These are phyloP conservation scores for Lysandra bellargus DNA, from an alignment of 2,888 invertebrate genomes.

Conservation along the genomic window DNA sequence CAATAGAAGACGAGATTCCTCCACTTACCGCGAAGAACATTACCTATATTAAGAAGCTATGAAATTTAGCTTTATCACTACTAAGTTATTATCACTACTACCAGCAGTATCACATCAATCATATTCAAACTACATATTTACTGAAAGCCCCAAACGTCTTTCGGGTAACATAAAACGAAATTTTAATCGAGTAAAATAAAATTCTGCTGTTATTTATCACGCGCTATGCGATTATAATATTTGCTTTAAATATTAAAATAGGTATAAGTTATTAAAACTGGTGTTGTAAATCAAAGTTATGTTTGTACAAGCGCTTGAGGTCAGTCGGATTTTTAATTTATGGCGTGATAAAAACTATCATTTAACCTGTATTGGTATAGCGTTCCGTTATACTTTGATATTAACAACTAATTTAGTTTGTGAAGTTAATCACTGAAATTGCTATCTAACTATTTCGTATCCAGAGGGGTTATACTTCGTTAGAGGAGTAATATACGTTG, in stretches of 20 bases:
- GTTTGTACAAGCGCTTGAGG: conserved; percentile 25
- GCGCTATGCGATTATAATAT: conserved; percentile 4
- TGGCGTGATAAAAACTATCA: conserved; percentile 22
- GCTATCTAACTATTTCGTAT: background rate
- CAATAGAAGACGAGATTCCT: too few species aligned
- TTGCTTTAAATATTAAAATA: conserved; percentile 31
- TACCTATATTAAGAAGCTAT: too few species aligned
- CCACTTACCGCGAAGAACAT: too few species aligned
- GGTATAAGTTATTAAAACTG: conserved; percentile 24
- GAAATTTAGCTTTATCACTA: too few species aligned
- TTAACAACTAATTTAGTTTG: conserved; percentile 4
- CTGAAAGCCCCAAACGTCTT: background rate
- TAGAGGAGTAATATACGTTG: too few species aligned
- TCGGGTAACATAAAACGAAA: background rate
- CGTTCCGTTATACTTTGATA: conserved; percentile 19
- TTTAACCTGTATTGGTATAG: conserved; percentile 12
- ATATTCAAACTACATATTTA: conserved; percentile 6
- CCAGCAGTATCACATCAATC: background rate
- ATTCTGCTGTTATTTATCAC: conserved; percentile 20
- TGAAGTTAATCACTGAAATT: background rate
- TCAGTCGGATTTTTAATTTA: conserved; percentile 28
- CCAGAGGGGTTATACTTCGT: too few species aligned
- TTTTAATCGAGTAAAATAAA: background rate
- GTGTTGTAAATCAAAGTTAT: conserved; percentile 4
- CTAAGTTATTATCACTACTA: background rate